Base-by-base conservation (phyloP, 1,140 invertebrate species). In the Zaprionus vittiger region DNA sequence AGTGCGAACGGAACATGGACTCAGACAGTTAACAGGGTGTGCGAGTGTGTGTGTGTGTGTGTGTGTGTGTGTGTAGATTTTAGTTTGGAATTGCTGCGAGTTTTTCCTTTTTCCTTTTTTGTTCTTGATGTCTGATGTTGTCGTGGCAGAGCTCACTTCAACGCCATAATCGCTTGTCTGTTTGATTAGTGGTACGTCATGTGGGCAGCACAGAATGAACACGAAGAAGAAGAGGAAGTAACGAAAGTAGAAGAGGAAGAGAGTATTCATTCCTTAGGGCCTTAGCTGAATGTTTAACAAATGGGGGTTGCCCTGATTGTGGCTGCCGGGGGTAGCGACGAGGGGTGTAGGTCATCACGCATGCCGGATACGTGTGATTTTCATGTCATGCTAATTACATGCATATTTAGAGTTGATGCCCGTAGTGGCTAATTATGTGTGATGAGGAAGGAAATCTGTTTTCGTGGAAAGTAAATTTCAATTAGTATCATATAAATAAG, bases 371-470 rank as follows among this genome's bases (percentile, higher is more conserved):
- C 52, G 44, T 65, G 67, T 52, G 64, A 80, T 78, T 75, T 66
- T 67, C 70, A 78, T 74, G 69, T 59, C 76, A 70, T 59, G 77
- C 68, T 83, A 78, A 83, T 87, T 86, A 82, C 73, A 73, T 49
- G 49, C 44, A 63, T 37, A 69, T 60, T 69, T 47, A 49, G 44
- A 54, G 76, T 55, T 61, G 17, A 54, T 71, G 44, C 44, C 55
- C 61, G 49, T 67, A 62, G 59, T 14, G 38, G 7, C 62, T 72
- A 71, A 72, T 77, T 65, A 55, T 55, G 34, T 28, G 17, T 49
- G 61, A n/a, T 41, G 26, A 47, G 47, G 20, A 52, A 14, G 24
- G 28, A 17, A 28, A 47, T 57, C 64, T 57, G 44, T 31, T 55
- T 34, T 3, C 9, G 4, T 17, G 4, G 7, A 59, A 2, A 47